Percentiles rank a stretch among this genome's conserved stretches.
Evolutionary conservation across 2,113 vertebrate genomes (phyloP).

Genomic region (Todiramphus saurophagus): DNA sequence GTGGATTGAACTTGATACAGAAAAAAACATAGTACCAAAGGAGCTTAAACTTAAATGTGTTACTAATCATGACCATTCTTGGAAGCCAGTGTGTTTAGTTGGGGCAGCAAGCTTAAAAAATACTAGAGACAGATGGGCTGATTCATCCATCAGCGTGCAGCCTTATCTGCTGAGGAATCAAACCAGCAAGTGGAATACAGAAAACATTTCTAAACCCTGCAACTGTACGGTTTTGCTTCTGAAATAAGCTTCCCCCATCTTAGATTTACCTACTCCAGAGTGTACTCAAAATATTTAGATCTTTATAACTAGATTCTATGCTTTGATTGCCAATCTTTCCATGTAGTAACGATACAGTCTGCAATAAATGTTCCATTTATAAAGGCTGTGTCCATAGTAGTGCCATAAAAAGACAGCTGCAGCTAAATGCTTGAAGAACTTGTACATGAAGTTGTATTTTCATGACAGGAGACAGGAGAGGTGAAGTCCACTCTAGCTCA

Average conservation of each 20-base stretch:
- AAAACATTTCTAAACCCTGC: neutral
- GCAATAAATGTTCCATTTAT: neutral
- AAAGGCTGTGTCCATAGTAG: neutral
- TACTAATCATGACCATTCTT: constrained; percentile 35
- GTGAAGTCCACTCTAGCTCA: neutral
- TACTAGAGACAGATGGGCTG: constrained; percentile 32
- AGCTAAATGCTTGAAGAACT: neutral
- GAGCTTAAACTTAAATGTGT: constrained; percentile 27
- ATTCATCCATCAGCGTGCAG: neutral
- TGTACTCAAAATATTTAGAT: neutral
- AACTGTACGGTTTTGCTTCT: neutral
- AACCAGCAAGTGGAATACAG: neutral
- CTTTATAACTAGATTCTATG: neutral
- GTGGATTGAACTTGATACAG: neutral
- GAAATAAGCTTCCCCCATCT: neutral
- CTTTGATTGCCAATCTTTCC: neutral
- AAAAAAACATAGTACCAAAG: neutral
- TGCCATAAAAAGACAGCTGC: neutral
- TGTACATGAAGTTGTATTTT: neutral
- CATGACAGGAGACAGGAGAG: neutral
- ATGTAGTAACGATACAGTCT: neutral
- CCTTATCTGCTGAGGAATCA: constrained; percentile 33
- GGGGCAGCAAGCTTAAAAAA: constrained; percentile 16
- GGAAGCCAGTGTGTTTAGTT: constrained; percentile 8
- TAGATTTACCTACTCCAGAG: neutral